A percentile compares a stretch with the other conserved stretches of the same genome.
These are phyloP conservation scores for Python bivittatus DNA, from an alignment of 2,113 vertebrate species.

Conservation along the genomic window DNA sequence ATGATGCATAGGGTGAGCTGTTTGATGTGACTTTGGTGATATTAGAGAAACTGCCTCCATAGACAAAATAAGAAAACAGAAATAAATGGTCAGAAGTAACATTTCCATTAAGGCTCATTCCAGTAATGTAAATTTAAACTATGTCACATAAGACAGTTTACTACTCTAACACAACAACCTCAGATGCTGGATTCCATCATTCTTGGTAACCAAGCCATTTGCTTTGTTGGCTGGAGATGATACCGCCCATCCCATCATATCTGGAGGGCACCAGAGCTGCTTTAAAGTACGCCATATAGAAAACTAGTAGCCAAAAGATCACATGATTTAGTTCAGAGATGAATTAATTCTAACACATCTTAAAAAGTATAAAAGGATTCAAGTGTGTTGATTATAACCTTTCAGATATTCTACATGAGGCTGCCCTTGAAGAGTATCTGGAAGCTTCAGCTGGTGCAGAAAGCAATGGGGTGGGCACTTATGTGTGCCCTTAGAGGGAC, in stretches of 20 bases:
- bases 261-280: background rate
- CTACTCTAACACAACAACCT: background rate
- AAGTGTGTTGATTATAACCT: background rate
- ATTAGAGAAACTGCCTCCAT: conserved; percentile 47
- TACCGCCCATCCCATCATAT: background rate
- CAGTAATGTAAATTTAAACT: conserved; percentile 38
- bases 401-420: background rate
- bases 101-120: conserved; percentile 44
- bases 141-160: conserved; percentile 4
- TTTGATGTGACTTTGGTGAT: conserved; percentile 22
- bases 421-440: background rate
- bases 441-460: background rate
- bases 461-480: background rate
- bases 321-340: background rate
- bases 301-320: background rate
- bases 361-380: background rate
- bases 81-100: conserved; percentile 37
- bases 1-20: conserved; percentile 37
- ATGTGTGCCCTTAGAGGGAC: background rate
- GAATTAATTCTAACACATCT: background rate
- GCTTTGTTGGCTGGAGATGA: background rate
- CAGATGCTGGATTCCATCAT: background rate
- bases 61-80: conserved; percentile 51
- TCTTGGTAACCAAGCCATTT: background rate
- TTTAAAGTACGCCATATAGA: background rate